phyloP scores from a whole-genome alignment of 2,797 vertebrate species.

The Poeciliopsis paucimaculata region DNA sequence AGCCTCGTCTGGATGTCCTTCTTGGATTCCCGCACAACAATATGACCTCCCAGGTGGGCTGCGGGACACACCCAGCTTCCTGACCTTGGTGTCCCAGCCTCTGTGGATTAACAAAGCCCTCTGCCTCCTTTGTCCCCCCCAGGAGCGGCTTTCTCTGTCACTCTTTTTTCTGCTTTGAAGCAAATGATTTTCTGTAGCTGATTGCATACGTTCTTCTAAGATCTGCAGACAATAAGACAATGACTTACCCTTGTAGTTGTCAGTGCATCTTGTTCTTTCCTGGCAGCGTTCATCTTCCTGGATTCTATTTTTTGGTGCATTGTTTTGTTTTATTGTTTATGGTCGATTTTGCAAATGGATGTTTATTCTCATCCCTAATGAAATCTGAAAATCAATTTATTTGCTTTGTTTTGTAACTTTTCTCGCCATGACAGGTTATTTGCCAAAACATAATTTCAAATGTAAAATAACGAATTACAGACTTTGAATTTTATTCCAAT shows the following conservation, averaged over 20 bases:
- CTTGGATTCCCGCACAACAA: slow-evolving; percentile 49
- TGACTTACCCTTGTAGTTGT: slow-evolving; percentile 59
- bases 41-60: slow-evolving; percentile 56
- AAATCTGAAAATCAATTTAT: slow-evolving; percentile 58
- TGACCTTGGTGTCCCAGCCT: slow-evolving; percentile 45
- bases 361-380: slow-evolving; percentile 65
- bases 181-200: slow-evolving; percentile 58
- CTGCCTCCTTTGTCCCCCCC: slow-evolving; percentile 49
- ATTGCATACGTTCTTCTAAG: slow-evolving; percentile 43
- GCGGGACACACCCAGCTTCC: slow-evolving; percentile 55
- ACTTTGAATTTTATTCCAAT: slow-evolving; percentile 61
- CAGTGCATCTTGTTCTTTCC: slow-evolving; percentile 60
- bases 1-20: background rate
- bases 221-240: slow-evolving; percentile 73
- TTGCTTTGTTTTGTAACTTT: slow-evolving; percentile 54
- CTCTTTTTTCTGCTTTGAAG: slow-evolving; percentile 26
- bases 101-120: slow-evolving; percentile 60
- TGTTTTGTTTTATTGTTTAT: slow-evolving; percentile 64
- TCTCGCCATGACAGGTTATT: slow-evolving; percentile 38
- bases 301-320: slow-evolving; percentile 52
- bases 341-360: slow-evolving; percentile 64
- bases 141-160: slow-evolving; percentile 22
- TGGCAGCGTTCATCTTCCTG: slow-evolving; percentile 56
- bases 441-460: slow-evolving; percentile 59
- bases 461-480: slow-evolving; percentile 56